Evolutionary conservation across 2,113 vertebrate species (phyloP), one percentile per base, ranked within the genome.

Genomic region (Anser cygnoides): DNA sequence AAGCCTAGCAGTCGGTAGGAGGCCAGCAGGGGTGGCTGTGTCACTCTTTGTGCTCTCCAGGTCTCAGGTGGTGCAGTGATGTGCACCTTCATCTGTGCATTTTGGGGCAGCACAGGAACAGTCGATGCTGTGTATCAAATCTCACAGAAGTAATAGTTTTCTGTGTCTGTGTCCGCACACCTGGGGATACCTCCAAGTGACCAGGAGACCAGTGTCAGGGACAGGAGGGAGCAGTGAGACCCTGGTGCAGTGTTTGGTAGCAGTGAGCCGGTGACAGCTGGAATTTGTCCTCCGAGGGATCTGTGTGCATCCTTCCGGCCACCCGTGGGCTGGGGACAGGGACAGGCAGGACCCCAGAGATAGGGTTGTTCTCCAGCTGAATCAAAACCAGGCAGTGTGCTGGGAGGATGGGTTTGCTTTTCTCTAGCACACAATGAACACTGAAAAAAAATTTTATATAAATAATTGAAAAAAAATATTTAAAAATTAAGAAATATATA

Each of bases 271-370:
- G 18, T 44, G 17, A 22, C 39, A 68, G 62, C 57, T n/a, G 49
- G 43, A 65, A 74, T 39, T 21, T 3, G 0, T 70, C 72, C 62
- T 54, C 13, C 0, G 1, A 49, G 4, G 25, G 70, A 21, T 10
- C 86, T 17, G 23, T 6, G 18, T 33, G 65, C 39, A 16, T 29
- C 2, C 0, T 2, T 13, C 0, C 0, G 23, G 54, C 19, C 8
- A 58, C 28, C 15, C 8, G 23, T 33, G 15, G 52, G 37, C 10
- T 43, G 20, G 14, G 13, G 58, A 10, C 0, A 0, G 55, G 84
- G 76, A 13, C 65, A 23, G 58, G 49, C n/a, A 23, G 83, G 25
- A 10, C 17, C 49, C 52, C 8, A 35, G 55, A 83, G 26, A 70
- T 23, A 50, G 33, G 37, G 46, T 17, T 82, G 57, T 35, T 76